Conservation (phyloP, 2,888 invertebrate species). For the Eilema griseolum region DNA sequence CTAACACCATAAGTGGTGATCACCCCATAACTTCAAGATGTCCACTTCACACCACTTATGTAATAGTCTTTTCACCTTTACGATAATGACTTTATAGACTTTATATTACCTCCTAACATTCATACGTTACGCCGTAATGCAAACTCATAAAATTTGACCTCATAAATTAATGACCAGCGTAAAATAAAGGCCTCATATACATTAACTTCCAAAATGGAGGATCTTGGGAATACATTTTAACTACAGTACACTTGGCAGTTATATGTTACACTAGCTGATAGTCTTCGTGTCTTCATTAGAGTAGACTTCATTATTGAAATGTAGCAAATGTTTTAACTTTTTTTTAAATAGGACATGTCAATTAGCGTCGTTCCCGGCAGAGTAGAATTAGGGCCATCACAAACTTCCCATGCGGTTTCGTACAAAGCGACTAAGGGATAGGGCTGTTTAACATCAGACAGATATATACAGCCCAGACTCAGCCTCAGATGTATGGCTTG, state of each 20-base stretch:
- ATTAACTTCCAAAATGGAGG: slow-evolving; percentile 18
- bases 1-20: neutral
- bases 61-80: slow-evolving; percentile 6
- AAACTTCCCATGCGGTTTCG: no score
- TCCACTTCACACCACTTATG: neutral
- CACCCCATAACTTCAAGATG: neutral
- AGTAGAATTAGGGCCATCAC: no score
- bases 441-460: no score
- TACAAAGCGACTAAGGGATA: no score
- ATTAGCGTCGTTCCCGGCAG: no score
- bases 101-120: slow-evolving; percentile 14
- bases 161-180: slow-evolving; percentile 24
- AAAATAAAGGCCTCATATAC: slow-evolving; percentile 22
- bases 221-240: slow-evolving; percentile 7
- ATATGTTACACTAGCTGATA: neutral
- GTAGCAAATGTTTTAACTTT: no score
- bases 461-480: no score
- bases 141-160: slow-evolving; percentile 16
- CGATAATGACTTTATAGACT: slow-evolving; percentile 13
- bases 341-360: no score
- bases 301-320: neutral
- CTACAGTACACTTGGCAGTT: neutral
- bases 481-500: no score
- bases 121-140: slow-evolving; percentile 17
- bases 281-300: neutral